Evolutionary conservation across 2,888 invertebrate species (phyloP), one percentile per base, ranked within the genome.

Genomic region (Psococerastis gibbosa): DNA sequence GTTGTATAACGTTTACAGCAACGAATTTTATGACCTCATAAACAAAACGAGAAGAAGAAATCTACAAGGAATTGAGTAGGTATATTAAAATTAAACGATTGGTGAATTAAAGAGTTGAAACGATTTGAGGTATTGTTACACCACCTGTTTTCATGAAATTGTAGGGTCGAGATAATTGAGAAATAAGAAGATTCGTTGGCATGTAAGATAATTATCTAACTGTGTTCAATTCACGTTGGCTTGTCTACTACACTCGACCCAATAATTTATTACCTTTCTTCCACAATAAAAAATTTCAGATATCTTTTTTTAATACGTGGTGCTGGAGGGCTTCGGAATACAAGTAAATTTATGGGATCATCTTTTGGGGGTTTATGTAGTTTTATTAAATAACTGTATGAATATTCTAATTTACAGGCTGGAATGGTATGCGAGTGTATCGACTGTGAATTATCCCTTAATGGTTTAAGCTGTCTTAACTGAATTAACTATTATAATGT

Each of bases 191-290:
- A 38, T 38, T 20, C 38, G 38, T 38, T 27, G 27, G 27, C 27
- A 27, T 27, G 27, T 27, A 27, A 27, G 38, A 38, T 38, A 20
- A 38, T 22, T n/a, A 38, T 38, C 38, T 38, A 38, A 33, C n/a
- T n/a, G n/a, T n/a, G n/a, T n/a, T n/a, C n/a, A n/a, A n/a, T n/a
- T n/a, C n/a, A n/a, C n/a, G n/a, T n/a, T 11, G 27, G 8, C 27
- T 13, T 18, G 38, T 38, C 38, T 38, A 38, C 38, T 22, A 13
- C 38, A 38, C 38, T 38, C 38, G 22, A 38, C 38, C 22, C 13
- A 38, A 38, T 38, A 38, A 38, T 38, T 38, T 38, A 38, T 38
- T 38, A 20, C 38, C 38, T 38, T 38, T 38, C 38, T 38, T 38
- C 38, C 20, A 38, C 22, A 38, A 38, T 38, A 38, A 38, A 38